A percentile compares a stretch with the other conserved stretches of the same genome.
phyloP scores from a whole-genome alignment of 2,113 vertebrate species.

The Talpa occidentalis region DNA sequence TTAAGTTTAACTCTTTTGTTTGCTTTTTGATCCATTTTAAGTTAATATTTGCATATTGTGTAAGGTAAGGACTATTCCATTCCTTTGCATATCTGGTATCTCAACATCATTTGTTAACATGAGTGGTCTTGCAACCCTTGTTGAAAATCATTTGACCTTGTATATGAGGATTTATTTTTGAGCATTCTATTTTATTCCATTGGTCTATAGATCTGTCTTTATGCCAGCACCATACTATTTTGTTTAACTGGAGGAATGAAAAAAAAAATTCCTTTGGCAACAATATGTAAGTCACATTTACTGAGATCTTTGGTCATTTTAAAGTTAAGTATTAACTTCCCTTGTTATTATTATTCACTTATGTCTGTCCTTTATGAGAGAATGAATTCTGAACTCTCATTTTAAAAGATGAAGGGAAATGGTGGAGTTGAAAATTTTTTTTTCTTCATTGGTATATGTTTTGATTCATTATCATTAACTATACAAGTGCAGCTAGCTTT shows the following conservation, averaged over 20 bases:
- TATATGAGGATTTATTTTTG: not conserved
- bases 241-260: not conserved
- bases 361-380: not conserved
- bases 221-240: not conserved
- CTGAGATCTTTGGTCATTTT: not conserved
- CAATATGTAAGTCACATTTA: not conserved
- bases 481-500: not conserved
- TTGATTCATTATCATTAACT: constrained; percentile 3
- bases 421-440: not conserved
- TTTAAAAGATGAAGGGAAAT: not conserved
- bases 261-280: not conserved
- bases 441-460: not conserved
- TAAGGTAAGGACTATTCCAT: not conserved
- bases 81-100: not conserved
- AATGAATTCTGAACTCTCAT: not conserved
- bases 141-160: not conserved
- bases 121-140: not conserved
- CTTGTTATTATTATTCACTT: not conserved
- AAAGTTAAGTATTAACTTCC: not conserved
- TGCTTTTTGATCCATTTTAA: not conserved
- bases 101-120: not conserved
- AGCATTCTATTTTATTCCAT: not conserved
- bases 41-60: not conserved
- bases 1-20: too few species aligned
- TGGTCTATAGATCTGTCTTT: not conserved